phyloP scores from a whole-genome alignment of 2,888 invertebrate species.

The Chrysodeixis includens region DNA sequence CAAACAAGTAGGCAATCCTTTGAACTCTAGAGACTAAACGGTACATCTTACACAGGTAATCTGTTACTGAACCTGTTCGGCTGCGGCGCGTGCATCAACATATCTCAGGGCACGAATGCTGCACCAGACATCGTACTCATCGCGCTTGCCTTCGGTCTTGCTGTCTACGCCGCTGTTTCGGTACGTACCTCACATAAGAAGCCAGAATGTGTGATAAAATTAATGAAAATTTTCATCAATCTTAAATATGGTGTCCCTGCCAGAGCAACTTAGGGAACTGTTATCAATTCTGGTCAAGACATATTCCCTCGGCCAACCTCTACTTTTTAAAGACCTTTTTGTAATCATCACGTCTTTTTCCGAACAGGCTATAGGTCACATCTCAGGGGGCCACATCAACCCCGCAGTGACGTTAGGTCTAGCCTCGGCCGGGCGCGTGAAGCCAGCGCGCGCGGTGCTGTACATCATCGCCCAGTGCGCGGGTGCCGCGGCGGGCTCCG shows the following conservation, averaged over 20 bases:
- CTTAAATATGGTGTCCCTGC: too few species aligned
- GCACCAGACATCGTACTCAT: slow-evolving; percentile 91
- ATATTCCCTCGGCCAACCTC: too few species aligned
- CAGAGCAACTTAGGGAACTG: too few species aligned
- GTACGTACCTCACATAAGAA: slow-evolving; percentile 76
- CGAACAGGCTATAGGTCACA: slow-evolving; percentile 94
- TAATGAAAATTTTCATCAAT: too few species aligned
- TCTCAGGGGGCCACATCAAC: slow-evolving; percentile 97
- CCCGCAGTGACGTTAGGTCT: slow-evolving; percentile 96
- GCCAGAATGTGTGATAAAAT: too few species aligned
- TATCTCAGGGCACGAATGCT: slow-evolving; percentile 82
- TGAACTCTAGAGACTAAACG: neutral
- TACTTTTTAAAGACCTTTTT: neutral
- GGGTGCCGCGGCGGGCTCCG: slow-evolving; percentile 95
- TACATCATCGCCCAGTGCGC: slow-evolving; percentile 95
- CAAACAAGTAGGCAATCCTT: neutral
- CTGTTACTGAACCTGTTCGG: slow-evolving; percentile 96
- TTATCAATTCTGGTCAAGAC: too few species aligned
- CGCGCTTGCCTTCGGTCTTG: slow-evolving; percentile 95
- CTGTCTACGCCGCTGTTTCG: slow-evolving; percentile 95
- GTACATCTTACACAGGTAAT: slow-evolving; percentile 87
- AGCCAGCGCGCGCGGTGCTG: slow-evolving; percentile 92
- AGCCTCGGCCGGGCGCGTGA: slow-evolving; percentile 93
- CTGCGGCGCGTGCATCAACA: slow-evolving; percentile 93
- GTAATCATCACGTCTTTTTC: neutral